These are phyloP conservation scores for Holcopasites calliopsidis DNA, from an alignment of 1,140 invertebrate genomes.

Conservation along the genomic window DNA sequence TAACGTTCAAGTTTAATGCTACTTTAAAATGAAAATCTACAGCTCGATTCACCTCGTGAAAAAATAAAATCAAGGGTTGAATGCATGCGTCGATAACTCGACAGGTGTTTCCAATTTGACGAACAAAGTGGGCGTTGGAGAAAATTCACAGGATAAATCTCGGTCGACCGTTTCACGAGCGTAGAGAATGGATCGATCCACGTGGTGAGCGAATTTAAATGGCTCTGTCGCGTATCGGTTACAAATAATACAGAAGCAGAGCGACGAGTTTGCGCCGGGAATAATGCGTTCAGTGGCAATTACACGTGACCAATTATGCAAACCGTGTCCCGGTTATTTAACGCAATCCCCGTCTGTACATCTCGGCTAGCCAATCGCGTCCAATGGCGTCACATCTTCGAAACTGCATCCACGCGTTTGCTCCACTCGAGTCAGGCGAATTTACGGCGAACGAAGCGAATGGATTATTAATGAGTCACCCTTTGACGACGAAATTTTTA, in stretches of 20 bases:
- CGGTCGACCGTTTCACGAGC: too few species aligned
- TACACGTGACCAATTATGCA: slow-evolving; percentile 35
- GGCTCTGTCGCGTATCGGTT: slow-evolving; percentile 3
- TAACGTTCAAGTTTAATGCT: too few species aligned
- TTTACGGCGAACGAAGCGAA: background rate
- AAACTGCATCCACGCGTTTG: background rate
- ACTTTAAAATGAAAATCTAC: too few species aligned
- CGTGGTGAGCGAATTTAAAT: slow-evolving; percentile 35
- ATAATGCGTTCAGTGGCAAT: slow-evolving; percentile 18
- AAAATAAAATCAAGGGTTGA: too few species aligned
- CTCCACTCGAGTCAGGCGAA: background rate
- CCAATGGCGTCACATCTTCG: slow-evolving; percentile 6
- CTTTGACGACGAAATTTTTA: background rate
- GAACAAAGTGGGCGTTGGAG: background rate
- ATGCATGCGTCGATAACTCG: background rate
- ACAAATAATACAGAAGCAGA: slow-evolving; percentile 31
- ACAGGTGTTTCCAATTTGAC: slow-evolving; percentile 8
- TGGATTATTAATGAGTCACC: background rate
- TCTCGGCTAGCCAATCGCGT: background rate
- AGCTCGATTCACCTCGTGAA: too few species aligned
- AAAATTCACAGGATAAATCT: background rate
- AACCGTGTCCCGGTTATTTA: slow-evolving; percentile 15
- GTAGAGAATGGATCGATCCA: background rate
- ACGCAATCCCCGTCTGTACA: background rate
- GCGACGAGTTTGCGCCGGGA: background rate